Evolutionary conservation across 2,113 vertebrate genomes (phyloP), one percentile per base, ranked within the genome.

Genomic region (Pagrus major): DNA sequence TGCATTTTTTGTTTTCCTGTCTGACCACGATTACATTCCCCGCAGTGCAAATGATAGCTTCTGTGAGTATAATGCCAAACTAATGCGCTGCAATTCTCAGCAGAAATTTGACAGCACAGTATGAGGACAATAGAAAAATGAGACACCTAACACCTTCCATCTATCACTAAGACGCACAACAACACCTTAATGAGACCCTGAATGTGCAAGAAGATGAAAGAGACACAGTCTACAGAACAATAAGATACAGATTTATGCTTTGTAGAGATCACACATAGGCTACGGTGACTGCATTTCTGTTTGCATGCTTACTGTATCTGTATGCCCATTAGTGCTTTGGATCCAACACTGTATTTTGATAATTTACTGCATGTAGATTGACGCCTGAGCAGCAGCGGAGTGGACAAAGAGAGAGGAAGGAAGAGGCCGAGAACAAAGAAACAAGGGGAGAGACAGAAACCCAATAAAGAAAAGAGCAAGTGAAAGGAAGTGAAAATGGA

Each of bases 1-100:
- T 79, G 4, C 52, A 76, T 76, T 65, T 66, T 55, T 46, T 18
- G 35, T 61, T 81, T 68, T 65, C 33, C 78, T 55, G 51, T 6
- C 55, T 25, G 31, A 71, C 23, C 54, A 66, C 44, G 52, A 60
- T 35, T 63, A 51, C 27, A 35, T 71, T 73, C 68, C 64, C 33
- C 29, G 46, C 23, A 20, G 68, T 23, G 11, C 27, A 76, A 76
- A 85, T 60, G 33, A 61, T 64, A 72, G 42, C 31, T 47, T 21
- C 29, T 41, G 27, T 31, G 29, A 25, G 39, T 49, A 49, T 11
- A 33, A 41, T 20, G 27, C 41, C 39, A 2, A 42, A 0, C 25
- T 44, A 29, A 69, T 16, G 15, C 6, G 31, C 31, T 16, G 2
- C 10, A 23, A 7, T 31, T 67, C 33, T 41, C n/a, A 68, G 20